A percentile compares a stretch with the other conserved stretches of the same genome.
Evolutionary conservation across 2,113 vertebrate genomes (phyloP).

Genomic region (Heptranchias perlo): DNA sequence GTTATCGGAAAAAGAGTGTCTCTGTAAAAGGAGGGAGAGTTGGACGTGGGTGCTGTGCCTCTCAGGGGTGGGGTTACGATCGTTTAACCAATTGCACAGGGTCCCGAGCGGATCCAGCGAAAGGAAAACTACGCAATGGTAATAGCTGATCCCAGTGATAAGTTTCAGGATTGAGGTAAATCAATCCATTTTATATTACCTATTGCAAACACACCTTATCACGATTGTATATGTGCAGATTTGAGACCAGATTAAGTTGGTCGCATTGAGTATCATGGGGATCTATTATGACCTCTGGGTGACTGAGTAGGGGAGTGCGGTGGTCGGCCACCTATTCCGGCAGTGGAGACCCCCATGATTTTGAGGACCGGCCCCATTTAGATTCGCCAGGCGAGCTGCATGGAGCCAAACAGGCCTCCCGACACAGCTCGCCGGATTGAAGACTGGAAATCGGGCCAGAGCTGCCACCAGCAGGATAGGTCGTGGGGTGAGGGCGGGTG

Average conservation of each 20-base stretch:
- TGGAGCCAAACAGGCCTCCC: background rate
- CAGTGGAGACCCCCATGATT: background rate
- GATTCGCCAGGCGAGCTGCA: background rate
- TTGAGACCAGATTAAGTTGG: too few relatives aligned
- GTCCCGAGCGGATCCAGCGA: background rate
- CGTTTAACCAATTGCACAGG: background rate
- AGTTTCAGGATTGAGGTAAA: too few relatives aligned
- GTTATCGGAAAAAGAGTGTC: background rate
- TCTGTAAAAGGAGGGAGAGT: background rate
- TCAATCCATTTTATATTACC: background rate
- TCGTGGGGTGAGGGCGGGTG: background rate
- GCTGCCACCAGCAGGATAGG: too few relatives aligned
- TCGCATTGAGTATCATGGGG: background rate
- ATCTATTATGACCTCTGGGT: background rate
- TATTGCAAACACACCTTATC: background rate
- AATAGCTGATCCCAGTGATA: too few relatives aligned
- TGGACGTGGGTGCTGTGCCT: background rate
- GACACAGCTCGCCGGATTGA: background rate
- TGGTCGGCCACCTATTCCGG: background rate
- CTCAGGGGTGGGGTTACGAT: background rate
- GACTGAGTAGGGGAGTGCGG: background rate
- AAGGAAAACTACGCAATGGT: background rate
- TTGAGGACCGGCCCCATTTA: background rate
- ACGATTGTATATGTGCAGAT: background rate
- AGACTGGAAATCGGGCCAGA: background rate